Percentiles rank a stretch among this genome's conserved stretches.
These are phyloP conservation scores for Aldrovandia affinis DNA, from an alignment of 2,797 vertebrate genomes.

Conservation along the genomic window DNA sequence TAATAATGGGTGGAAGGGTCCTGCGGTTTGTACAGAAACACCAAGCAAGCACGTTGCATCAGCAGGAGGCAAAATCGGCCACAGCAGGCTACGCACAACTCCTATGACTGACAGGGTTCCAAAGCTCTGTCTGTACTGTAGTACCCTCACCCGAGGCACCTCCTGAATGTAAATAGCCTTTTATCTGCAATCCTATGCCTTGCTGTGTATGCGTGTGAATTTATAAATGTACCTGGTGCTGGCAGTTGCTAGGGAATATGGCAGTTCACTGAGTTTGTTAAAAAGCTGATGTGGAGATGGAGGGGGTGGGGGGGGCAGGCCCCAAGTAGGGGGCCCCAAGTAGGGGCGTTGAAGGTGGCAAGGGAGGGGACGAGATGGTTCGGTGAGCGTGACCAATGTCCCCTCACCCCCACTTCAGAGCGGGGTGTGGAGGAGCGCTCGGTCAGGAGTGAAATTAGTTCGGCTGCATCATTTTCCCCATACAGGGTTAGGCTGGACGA, in stretches of 20 bases:
- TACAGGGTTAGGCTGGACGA: slow-evolving; percentile 18
- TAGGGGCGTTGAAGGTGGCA: not conserved
- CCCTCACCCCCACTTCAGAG: slow-evolving; percentile 24
- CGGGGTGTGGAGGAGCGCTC: slow-evolving; percentile 28
- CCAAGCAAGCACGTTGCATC: not conserved
- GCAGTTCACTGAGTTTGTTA: slow-evolving; percentile 10
- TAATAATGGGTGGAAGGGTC: too few relatives aligned
- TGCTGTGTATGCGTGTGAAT: slow-evolving; percentile 5
- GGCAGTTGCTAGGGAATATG: slow-evolving; percentile 11
- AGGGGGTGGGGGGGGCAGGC: not conserved
- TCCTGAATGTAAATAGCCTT: slow-evolving; percentile 15
- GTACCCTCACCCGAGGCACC: not conserved
- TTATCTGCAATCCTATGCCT: slow-evolving; percentile 5
- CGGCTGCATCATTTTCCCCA: slow-evolving; percentile 42
- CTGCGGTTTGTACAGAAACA: not conserved
- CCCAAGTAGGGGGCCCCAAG: too few relatives aligned
- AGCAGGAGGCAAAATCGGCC: not conserved
- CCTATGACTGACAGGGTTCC: slow-evolving; percentile 22
- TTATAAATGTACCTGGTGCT: not conserved
- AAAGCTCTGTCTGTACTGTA: not conserved
- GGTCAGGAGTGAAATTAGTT: slow-evolving; percentile 58
- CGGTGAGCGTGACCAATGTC: slow-evolving; percentile 28
- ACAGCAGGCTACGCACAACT: not conserved
- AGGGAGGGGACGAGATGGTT: not conserved
- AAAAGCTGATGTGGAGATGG: slow-evolving; percentile 17